These are phyloP conservation scores for Meteorus colon DNA, from an alignment of 2,888 invertebrate genomes.

Conservation along the genomic window DNA sequence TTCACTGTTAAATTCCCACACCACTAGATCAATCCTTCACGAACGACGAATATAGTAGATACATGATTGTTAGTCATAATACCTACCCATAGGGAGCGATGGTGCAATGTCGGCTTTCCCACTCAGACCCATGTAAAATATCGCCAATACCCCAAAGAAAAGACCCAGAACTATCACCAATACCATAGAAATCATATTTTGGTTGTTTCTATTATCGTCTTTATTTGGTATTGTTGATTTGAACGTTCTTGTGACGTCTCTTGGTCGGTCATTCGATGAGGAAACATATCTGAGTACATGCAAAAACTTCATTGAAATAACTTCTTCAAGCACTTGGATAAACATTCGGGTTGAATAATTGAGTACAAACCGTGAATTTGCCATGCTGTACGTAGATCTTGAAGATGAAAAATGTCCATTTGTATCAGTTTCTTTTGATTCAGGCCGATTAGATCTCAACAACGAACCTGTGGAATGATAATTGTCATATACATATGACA, in stretches of 20 bases:
- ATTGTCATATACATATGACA: neutral
- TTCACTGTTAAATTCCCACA: neutral
- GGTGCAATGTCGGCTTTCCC: conserved; percentile 68
- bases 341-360: conserved; percentile 1
- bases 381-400: conserved; percentile 61
- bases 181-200: conserved; percentile 71
- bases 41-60: neutral
- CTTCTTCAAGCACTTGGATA: conserved; percentile 20
- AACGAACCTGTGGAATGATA: conserved; percentile 53
- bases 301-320: neutral
- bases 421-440: conserved; percentile 67
- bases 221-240: conserved; percentile 57
- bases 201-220: conserved; percentile 68
- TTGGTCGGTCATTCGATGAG: conserved; percentile 62
- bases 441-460: conserved; percentile 55
- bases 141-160: conserved; percentile 71
- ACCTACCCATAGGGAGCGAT: conserved; percentile 70
- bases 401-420: conserved; percentile 69
- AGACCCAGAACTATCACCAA: conserved; percentile 69
- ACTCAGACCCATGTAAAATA: conserved; percentile 72
- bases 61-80: conserved; percentile 54
- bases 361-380: conserved; percentile 62
- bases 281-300: conserved; percentile 58
- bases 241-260: conserved; percentile 62
- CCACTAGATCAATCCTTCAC: neutral